Evolutionary conservation across 2,797 vertebrate genomes (phyloP), one percentile per base, ranked within the genome.

Genomic region (Menidia menidia): DNA sequence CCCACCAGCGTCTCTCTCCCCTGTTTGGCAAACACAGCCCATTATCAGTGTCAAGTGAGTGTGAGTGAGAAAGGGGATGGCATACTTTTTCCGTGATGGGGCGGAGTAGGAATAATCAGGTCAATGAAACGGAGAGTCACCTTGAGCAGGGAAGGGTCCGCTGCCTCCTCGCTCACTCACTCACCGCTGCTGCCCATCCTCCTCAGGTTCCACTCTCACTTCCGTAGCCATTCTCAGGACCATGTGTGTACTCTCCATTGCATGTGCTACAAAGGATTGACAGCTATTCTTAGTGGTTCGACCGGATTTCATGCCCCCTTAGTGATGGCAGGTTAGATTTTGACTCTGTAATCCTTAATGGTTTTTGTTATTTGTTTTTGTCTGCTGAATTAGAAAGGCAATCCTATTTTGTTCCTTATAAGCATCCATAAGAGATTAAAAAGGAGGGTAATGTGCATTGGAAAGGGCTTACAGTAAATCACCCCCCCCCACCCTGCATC

Each of bases 71-170:
- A 66, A 61, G 73, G 61, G 64, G 73, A 82, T 81, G 87, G 84
- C 85, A 88, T 87, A 79, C 77, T 83, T 91, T 87, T 87, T 86
- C 78, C 78, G 73, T 70, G 54, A 77, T 74, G 53, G 62, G 80
- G 81, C 7, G 63, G 75, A 64, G 85, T 54, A 66, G 57, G 87
- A 80, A 88, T 90, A 89, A 93, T 89, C 83, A 87, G 88, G 90
- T 93, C 88, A 92, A 74, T 84, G 83, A 80, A 75, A 83, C 70
- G 76, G 85, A 91, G 90, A 91, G 89, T 92, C 91, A 94, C 91
- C 89, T 94, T 94, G 88, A 90, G 82, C 71, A 33, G 45, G 68
- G 80, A 80, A n/a, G 5, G 74, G 64, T 88, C 73, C 53, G 47
- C 68, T 73, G 25, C 71, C 58, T 51, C 63, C 60, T 72, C 64